These are phyloP conservation scores for Remorina albescens DNA, from an alignment of 2,797 vertebrate genomes.

Conservation along the genomic window DNA sequence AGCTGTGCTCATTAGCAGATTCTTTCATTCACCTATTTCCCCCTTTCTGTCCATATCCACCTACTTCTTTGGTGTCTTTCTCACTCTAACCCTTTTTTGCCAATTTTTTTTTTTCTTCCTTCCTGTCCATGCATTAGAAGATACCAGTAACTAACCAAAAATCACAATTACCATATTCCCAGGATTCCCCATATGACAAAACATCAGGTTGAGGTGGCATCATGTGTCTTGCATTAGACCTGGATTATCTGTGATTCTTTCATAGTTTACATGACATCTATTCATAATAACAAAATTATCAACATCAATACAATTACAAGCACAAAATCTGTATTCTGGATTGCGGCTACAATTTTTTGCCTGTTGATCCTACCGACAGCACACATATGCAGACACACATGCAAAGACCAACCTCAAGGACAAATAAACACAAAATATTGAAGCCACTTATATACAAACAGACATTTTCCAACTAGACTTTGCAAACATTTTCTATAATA, in stretches of 20 bases:
- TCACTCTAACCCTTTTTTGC: constrained; percentile 42
- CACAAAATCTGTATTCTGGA: not conserved
- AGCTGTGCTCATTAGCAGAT: constrained; percentile 31
- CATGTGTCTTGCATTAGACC: not conserved
- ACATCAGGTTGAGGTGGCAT: not conserved
- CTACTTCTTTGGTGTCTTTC: constrained; percentile 7
- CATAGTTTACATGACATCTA: not conserved
- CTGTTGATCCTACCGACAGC: not conserved
- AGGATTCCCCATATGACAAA: constrained; percentile 2
- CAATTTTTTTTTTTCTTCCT: constrained; percentile 15
- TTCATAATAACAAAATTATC: not conserved
- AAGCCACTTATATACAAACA: not conserved
- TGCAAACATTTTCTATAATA: not conserved
- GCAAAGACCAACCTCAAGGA: not conserved
- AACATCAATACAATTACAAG: not conserved
- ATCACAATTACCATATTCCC: not conserved
- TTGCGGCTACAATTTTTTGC: not conserved
- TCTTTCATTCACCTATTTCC: constrained; percentile 23
- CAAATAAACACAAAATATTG: not conserved
- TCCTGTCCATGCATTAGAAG: not conserved
- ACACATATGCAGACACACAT: not conserved
- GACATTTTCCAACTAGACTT: not conserved
- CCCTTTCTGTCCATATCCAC: constrained; percentile 22
- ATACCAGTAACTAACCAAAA: not conserved
- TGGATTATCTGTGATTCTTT: not conserved